Conservation (phyloP, 1,140 invertebrate species). For the Rhyacophila brunnea region DNA sequence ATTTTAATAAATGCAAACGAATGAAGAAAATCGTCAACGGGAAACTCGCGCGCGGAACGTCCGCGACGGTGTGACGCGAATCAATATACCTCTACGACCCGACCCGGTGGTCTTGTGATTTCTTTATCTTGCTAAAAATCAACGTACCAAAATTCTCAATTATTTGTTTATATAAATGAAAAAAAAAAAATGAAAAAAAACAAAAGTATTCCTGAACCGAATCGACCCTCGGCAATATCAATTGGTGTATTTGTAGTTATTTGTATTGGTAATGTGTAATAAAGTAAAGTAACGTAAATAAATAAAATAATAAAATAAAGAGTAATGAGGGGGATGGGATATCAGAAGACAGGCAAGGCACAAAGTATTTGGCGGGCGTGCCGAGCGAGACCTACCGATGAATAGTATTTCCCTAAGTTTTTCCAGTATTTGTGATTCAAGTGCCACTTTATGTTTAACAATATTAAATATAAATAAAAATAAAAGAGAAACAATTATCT, state of each 20-base stretch:
- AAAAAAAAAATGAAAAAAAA: conserved; percentile 7
- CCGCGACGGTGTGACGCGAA: conserved; percentile 6
- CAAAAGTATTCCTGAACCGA: conserved; percentile 3
- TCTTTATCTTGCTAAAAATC: conserved; percentile 30
- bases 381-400: conserved; percentile 36
- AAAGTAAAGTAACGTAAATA: background rate
- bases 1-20: too few relatives aligned
- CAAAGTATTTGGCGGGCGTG: conserved; percentile 10
- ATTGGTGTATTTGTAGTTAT: too few relatives aligned
- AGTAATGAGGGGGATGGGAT: too few relatives aligned
- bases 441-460: conserved; percentile 59
- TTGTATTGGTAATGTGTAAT: background rate
- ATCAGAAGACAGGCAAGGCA: too few relatives aligned
- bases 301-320: too few relatives aligned
- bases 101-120: conserved; percentile 36
- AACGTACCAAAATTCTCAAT: conserved; percentile 11
- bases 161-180: conserved; percentile 6
- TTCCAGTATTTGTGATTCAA: conserved; percentile 62
- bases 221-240: too few relatives aligned
- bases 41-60: too few relatives aligned
- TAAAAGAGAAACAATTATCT: conserved; percentile 54
- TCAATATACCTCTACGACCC: conserved; percentile 35
- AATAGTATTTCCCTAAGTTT: conserved; percentile 55
- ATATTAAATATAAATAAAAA: conserved; percentile 44
- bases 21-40: background rate